Evolutionary conservation across 2,113 vertebrate genomes (phyloP), one percentile per base, ranked within the genome.

Genomic region (Hyperopisus bebe): DNA sequence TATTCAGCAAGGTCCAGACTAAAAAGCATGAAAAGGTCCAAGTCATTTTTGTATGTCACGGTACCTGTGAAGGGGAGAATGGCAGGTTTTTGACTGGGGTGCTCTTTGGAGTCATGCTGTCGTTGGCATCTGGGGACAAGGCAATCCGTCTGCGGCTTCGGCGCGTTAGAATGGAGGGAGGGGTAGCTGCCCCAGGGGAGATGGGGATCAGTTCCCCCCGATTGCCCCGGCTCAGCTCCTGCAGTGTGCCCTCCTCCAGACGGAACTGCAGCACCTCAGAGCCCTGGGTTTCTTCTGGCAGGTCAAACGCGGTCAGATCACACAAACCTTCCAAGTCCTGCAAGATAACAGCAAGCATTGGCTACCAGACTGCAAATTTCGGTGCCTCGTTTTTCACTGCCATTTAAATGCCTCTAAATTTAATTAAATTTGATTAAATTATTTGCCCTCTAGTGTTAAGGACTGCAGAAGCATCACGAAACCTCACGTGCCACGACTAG

Each of bases 1-100:
- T 24, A 8, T 21, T 42, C 19, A 4, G 39, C 44, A 24, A 31
- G 27, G n/a, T 31, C 2, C 9, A 13, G 85, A 48, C 9, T 46
- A 46, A 46, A 31, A 31, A 62, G 55, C 21, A n/a, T n/a, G 35
- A 10, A 21, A 50, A 21, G 8, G 74, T n/a, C n/a, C n/a, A 13
- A 31, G 10, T 70, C 10, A 31, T 70, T 9, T 70, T 31, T 13
- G n/a, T 66, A 66, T 11, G 31, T 3, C 15, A 42, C 11, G 48
- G 0, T 93, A 99, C 98, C 95, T 99, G 98, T 85, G 98, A 99
- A 2, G 98, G 98, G 21, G 98, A 99, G 93, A 99, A 99, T 24
- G 98, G 98, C 92, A 99, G 92, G 88, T 94, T 95, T 93, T 99
- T 99, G 74, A 99, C 98, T 0, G 98, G 98, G 0, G 98, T 99